Conservation (phyloP, 2,113 vertebrate genomes). For the Thunnus maccoyii region DNA sequence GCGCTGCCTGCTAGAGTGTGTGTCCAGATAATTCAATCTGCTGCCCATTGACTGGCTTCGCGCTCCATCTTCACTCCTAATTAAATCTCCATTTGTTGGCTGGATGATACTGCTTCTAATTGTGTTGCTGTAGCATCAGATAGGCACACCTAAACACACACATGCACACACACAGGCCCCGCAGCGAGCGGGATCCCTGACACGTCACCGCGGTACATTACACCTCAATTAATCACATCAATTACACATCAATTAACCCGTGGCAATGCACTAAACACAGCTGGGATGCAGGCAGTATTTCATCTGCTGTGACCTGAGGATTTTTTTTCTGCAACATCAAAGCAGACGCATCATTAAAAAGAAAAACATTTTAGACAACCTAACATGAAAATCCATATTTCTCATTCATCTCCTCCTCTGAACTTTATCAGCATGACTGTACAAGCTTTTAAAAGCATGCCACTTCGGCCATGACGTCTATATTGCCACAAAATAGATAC, state of each 20-base stretch:
- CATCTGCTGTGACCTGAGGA: constrained; percentile 60
- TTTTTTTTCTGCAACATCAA: constrained; percentile 64
- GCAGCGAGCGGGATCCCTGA: constrained; percentile 70
- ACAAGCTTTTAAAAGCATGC: constrained; percentile 26
- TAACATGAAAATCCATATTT: constrained; percentile 49
- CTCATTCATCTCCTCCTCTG: constrained; percentile 24
- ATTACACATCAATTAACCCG: constrained; percentile 85
- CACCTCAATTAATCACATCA: constrained; percentile 88
- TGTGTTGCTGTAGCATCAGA: constrained; percentile 78
- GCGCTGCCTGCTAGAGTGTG: constrained; percentile 66
- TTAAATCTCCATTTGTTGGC: constrained; percentile 88
- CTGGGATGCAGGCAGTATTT: constrained; percentile 51
- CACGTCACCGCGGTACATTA: constrained; percentile 78
- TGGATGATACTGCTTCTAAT: constrained; percentile 83
- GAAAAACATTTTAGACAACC: constrained; percentile 20
- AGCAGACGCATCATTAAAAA: constrained; percentile 54
- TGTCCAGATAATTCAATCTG: constrained; percentile 86
- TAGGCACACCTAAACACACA: constrained; percentile 40
- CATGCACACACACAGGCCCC: constrained; percentile 36
- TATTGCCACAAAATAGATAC: constrained; percentile 38
- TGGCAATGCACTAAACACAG: constrained; percentile 75
- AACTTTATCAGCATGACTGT: constrained; percentile 19
- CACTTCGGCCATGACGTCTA: constrained; percentile 35
- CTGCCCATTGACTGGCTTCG: constrained; percentile 83
- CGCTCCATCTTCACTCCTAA: constrained; percentile 83